Evolutionary conservation across 2,888 invertebrate species (phyloP).

Genomic region (Oscheius sp.): DNA sequence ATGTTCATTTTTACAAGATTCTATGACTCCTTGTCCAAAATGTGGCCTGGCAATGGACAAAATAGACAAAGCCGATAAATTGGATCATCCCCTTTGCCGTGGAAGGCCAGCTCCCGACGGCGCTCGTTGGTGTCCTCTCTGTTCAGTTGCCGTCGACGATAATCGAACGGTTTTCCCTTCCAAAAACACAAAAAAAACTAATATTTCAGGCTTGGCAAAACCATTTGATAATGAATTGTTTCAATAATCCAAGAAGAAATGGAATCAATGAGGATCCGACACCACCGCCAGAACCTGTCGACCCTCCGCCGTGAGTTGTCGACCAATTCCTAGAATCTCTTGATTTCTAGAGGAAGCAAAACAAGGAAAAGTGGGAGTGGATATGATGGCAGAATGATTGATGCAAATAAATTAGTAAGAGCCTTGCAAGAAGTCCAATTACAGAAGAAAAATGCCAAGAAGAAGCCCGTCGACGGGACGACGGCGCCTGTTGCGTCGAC

Average conservation of each 20-base stretch:
- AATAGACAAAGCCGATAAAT: constrained; percentile 48
- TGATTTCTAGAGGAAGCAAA: background rate
- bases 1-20: constrained; percentile 61
- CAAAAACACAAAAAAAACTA: background rate
- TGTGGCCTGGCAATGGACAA: constrained; percentile 66
- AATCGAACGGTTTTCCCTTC: constrained; percentile 39
- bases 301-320: background rate
- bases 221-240: constrained; percentile 57
- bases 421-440: constrained; percentile 35
- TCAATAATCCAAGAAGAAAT: constrained; percentile 57
- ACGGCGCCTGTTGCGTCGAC: background rate
- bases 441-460: constrained; percentile 10
- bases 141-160: constrained; percentile 63
- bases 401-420: constrained; percentile 50
- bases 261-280: constrained; percentile 38
- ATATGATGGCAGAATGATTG: constrained; percentile 45
- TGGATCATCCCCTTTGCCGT: constrained; percentile 63
- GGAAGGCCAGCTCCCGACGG: constrained; percentile 56
- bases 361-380: background rate
- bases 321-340: background rate
- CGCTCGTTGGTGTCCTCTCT: constrained; percentile 67
- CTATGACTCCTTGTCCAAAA: constrained; percentile 52
- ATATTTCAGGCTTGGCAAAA: constrained; percentile 48
- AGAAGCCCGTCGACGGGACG: background rate
- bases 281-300: background rate